These are phyloP conservation scores for Cichlasoma orientale DNA, from an alignment of 2,797 vertebrate species.

Conservation along the genomic window DNA sequence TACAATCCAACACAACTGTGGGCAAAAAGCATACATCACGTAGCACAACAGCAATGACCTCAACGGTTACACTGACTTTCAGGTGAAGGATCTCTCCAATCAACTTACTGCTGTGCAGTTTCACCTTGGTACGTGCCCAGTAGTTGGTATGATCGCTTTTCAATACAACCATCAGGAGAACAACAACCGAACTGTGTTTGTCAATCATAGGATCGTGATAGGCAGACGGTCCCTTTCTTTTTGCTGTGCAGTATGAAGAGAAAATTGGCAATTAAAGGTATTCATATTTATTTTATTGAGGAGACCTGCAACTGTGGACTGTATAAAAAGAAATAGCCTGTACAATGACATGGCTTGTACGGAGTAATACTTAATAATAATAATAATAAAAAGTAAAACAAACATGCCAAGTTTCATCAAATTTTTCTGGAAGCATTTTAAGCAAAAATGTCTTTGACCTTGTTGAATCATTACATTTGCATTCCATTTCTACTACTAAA, in stretches of 20 bases:
- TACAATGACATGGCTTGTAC: background rate
- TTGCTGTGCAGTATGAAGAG: background rate
- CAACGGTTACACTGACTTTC: constrained; percentile 28
- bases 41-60: constrained; percentile 2
- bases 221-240: background rate
- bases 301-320: background rate
- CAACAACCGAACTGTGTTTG: background rate
- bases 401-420: background rate
- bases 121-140: background rate
- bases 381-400: background rate
- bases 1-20: constrained; percentile 46
- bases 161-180: background rate
- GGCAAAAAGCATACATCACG: constrained; percentile 53
- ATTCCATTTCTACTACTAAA: background rate
- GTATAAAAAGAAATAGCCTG: background rate
- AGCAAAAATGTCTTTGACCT: background rate
- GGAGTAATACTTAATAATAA: too few species aligned
- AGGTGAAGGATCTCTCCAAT: constrained; percentile 35
- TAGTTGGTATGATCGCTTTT: background rate
- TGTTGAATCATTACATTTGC: background rate
- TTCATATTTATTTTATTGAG: background rate
- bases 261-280: background rate
- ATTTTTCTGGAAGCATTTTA: background rate
- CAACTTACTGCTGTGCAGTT: constrained; percentile 20
- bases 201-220: too few species aligned